Evolutionary conservation across 2,113 vertebrate species (phyloP), one percentile per base, ranked within the genome.

Genomic region (Podiceps cristatus): DNA sequence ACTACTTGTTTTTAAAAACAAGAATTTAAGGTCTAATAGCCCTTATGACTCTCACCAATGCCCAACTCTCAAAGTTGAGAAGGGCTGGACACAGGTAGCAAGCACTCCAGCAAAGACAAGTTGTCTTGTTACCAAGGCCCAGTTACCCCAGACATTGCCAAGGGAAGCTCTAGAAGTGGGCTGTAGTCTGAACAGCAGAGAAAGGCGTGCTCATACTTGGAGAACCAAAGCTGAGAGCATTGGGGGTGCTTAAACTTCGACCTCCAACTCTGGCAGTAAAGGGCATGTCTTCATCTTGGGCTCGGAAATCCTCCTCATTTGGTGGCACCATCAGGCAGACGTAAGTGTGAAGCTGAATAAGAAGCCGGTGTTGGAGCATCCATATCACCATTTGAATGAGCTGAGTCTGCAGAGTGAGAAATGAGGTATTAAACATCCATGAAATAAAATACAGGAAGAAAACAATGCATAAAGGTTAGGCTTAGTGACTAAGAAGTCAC

Each of bases 351-450:
- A 99, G 98, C 98, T 99, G 99, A 85, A 99, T 99, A 23, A 99
- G 98, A 24, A 99, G 98, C 33, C 99, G 98, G 62, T 95, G 99
- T 96, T 99, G 99, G 5, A 99, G 99, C 99, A 99, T 99, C 99
- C 99, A 99, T 72, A 99, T 99, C 96, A 99, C 99, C 99, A 99
- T 99, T 96, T 99, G 99, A 69, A 99, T 99, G n/a, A 99, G 98
- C 98, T 99, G 99, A 9, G 99, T 99, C 99, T 99, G 98, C n/a
- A 50, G 74, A 37, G 45, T 15, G 49, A 95, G 37, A 77, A 24
- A 35, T 0, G 1, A 74, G 53, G 35, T 12, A 40, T 69, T 74
- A 56, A 71, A 25, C 13, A 47, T 2, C 13, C 3, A 1, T 24
- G 18, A 53, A 62, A 28, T 3, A 68, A 60, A 53, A 23, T 3